Conservation (phyloP, 2,797 vertebrate genomes). For the Chelmon rostratus region DNA sequence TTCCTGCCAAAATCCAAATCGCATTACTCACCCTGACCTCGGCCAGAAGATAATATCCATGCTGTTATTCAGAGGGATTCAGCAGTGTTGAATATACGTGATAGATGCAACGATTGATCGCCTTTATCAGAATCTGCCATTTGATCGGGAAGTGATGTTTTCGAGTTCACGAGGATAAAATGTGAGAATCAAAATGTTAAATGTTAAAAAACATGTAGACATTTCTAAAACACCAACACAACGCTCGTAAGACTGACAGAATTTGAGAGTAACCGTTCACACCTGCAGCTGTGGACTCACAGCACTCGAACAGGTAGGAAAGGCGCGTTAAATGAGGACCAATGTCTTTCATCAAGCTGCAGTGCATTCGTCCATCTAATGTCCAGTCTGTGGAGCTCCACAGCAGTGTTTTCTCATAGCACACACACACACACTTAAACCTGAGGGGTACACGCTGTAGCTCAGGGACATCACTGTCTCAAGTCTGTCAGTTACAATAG, state of each 20-base stretch:
- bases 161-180: neutral
- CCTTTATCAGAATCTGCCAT: neutral
- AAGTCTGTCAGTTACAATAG: constrained; percentile 27
- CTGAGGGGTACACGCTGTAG: constrained; percentile 8
- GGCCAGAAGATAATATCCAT: neutral
- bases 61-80: neutral
- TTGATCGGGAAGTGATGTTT: neutral
- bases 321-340: constrained; percentile 67
- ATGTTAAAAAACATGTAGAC: no score
- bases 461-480: constrained; percentile 15
- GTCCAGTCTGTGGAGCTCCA: constrained; percentile 9
- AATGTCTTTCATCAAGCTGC: constrained; percentile 53
- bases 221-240: no score
- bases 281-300: neutral
- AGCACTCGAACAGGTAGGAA: neutral
- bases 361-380: constrained; percentile 36
- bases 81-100: neutral
- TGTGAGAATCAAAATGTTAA: neutral
- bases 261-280: neutral
- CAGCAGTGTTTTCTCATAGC: neutral
- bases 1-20: constrained; percentile 19
- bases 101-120: constrained; percentile 9
- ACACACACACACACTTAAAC: neutral
- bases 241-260: no score
- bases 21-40: constrained; percentile 13